Evolutionary conservation across 2,888 invertebrate species (phyloP), one percentile per base, ranked within the genome.

Genomic region (Hedychridium roseum): DNA sequence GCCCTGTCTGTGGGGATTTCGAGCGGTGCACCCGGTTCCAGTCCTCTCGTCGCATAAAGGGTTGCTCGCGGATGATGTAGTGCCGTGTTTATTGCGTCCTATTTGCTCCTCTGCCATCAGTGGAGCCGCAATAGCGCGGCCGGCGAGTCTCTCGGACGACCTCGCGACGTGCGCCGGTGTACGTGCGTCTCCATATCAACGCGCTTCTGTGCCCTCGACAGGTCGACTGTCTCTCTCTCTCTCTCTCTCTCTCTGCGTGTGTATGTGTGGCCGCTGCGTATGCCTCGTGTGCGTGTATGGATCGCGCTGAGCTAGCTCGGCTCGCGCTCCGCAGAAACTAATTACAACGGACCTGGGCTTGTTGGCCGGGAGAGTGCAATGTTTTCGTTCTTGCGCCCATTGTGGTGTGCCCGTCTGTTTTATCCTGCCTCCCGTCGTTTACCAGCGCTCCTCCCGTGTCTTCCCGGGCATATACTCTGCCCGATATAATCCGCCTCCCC

Each of bases 81-180:
- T 66, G 50, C 61, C 60, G 63, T 69, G 70, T 73, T 73, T 73
- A 73, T 71, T 69, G 70, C 70, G 70, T 72, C 60, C 60, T 60
- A 58, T 61, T 64, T 62, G 55, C 57, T 54, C 47, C 50, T 53
- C 35, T 39, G 54, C 54, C 48, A 57, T 61, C 60, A 27, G 36
- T 20, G 38, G 17, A 17, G 30, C 41, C 46, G 46, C 46, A 46
- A 46, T 46, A 46, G 46, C 40, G 40, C 36, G 20, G 23, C 18
- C 5, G 23, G 9, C n/a, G n/a, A n/a, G n/a, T n/a, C n/a, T n/a
- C n/a, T n/a, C n/a, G n/a, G n/a, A n/a, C 32, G 16, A 32, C 32
- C n/a, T n/a, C n/a, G n/a, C n/a, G n/a, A n/a, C 5, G 23, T 23
- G 9, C 9, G 9, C 23, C 5, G 23, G 23, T 23, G 9, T 23